phyloP scores from a whole-genome alignment of 2,888 invertebrate genomes.

The Athrips mouffetella region DNA sequence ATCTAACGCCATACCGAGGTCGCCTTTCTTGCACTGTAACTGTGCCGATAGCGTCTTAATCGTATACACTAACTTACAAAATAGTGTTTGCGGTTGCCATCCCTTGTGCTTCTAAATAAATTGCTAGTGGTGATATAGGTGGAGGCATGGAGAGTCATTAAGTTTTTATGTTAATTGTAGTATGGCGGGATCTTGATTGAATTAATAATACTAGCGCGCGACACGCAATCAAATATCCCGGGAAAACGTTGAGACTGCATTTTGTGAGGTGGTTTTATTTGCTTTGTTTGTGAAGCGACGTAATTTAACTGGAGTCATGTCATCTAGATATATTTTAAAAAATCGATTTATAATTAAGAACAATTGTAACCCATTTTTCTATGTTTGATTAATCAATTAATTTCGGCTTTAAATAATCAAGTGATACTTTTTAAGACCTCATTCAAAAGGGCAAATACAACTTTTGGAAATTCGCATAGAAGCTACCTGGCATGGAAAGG shows the following conservation, averaged over 20 bases:
- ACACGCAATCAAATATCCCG: constrained; percentile 9
- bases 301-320: not conserved
- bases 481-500: too few relatives aligned
- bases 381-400: too few relatives aligned
- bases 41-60: not conserved
- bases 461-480: too few relatives aligned
- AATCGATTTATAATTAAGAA: too few relatives aligned
- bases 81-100: not conserved
- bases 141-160: constrained; percentile 10
- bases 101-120: not conserved
- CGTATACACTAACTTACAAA: not conserved
- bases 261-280: not conserved
- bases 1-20: too few relatives aligned
- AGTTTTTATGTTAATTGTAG: constrained; percentile 18
- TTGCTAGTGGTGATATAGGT: constrained; percentile 1
- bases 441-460: too few relatives aligned
- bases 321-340: not conserved
- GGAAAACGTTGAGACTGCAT: not conserved
- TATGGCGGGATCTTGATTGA: constrained; percentile 4
- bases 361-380: too few relatives aligned
- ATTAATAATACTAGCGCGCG: constrained; percentile 11
- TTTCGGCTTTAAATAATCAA: too few relatives aligned
- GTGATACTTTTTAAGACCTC: too few relatives aligned
- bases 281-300: not conserved
- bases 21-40: too few relatives aligned